Base-by-base conservation (phyloP, 2,888 invertebrate species). In the Scaptomyza reducta region DNA sequence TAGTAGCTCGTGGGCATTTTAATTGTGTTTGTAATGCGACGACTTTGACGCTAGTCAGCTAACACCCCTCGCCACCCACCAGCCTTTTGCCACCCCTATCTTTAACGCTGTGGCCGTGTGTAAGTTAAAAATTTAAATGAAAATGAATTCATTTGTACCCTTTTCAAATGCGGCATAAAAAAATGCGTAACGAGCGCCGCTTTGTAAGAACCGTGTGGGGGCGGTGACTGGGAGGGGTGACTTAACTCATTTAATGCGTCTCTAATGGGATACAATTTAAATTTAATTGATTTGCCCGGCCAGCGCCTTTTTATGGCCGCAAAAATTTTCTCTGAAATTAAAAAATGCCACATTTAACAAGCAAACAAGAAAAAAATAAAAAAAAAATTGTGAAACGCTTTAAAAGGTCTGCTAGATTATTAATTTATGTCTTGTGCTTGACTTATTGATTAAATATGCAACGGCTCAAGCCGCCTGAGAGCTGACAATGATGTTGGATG, bases 221-320 rank as follows among this genome's bases (percentile, higher is more conserved):
- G 9, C 5, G 22, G 0, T 6, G 6, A 6, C 3, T 1, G 29
- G 11, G 18, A 13, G n/a, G 29, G 40, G 22, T n/a, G 82, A 83
- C 84, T 86, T 84, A 85, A 86, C 84, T 78, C 87, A 82, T 85
- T 85, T 87, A 85, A 85, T 85, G 85, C 78, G 82, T 60, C 77
- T 86, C 86, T 86, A 86, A 86, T 82, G 85, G 85, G 87, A 78
- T 78, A 85, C 82, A 87, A 86, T 86, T 86, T 85, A 87, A 87
- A 86, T 86, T 86, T 86, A 86, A 86, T 86, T 86, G 85, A 86
- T 86, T 84, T 87, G 82, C 70, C 74, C 68, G 65, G 69, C 85
- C 69, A 74, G 63, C 40, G 66, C 61, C 16, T 38, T 84, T 81
- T 81, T 84, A 81, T 72, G 72, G 60, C 82, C 77, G 56, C 79